These are phyloP conservation scores for Schizopygopsis malacanthus DNA, from an alignment of 2,797 vertebrate species.

Conservation along the genomic window DNA sequence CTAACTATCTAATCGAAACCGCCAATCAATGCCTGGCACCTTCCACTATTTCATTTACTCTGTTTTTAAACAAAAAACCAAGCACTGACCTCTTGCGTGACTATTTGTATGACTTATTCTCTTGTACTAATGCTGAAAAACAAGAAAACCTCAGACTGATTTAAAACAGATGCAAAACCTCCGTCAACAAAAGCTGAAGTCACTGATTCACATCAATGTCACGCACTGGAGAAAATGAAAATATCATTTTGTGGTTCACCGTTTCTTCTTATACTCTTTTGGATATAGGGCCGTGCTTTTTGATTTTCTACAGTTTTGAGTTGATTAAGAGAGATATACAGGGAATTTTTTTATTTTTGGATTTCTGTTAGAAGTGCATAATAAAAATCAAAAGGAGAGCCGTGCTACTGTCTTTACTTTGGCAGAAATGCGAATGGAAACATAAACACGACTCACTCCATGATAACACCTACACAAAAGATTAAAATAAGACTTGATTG, in stretches of 20 bases:
- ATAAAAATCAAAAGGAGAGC: conserved; percentile 41
- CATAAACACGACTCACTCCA: conserved; percentile 27
- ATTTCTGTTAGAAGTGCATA: conserved; percentile 25
- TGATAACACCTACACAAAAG: conserved; percentile 31
- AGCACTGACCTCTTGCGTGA: conserved; percentile 36
- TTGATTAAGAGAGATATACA: conserved; percentile 20
- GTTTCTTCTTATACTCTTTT: conserved; percentile 32
- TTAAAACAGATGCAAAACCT: conserved; percentile 36
- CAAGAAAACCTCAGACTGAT: conserved; percentile 37
- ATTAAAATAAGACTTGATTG: conserved; percentile 42
- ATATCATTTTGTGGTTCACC: conserved; percentile 21
- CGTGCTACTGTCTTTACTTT: conserved; percentile 44
- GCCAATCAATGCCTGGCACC: neutral
- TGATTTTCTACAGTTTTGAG: neutral
- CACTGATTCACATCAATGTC: conserved; percentile 39
- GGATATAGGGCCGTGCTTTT: neutral
- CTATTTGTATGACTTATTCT: conserved; percentile 27
- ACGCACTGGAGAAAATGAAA: conserved; percentile 20
- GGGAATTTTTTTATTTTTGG: conserved; percentile 29
- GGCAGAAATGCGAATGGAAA: conserved; percentile 44
- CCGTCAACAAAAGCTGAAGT: conserved; percentile 31
- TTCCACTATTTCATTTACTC: neutral
- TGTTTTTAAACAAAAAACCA: conserved; percentile 33
- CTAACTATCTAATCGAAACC: no score
- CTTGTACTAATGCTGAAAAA: conserved; percentile 13